phyloP scores from a whole-genome alignment of 2,888 invertebrate species.

The Orchesellides sinensis region DNA sequence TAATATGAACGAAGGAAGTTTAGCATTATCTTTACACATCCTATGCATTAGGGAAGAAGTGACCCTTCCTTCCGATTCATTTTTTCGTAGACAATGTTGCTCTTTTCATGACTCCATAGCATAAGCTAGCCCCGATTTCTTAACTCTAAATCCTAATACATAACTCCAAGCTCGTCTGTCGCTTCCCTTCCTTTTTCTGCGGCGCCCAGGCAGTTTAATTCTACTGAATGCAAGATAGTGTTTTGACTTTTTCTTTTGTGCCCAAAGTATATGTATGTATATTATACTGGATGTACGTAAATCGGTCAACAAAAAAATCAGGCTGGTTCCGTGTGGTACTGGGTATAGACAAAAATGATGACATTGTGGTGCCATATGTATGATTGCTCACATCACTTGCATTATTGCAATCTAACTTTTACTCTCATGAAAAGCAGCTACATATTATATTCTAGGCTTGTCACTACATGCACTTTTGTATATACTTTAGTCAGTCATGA shows the following conservation, averaged over 20 bases:
- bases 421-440: too few species aligned
- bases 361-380: conserved; percentile 20
- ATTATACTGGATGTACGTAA: neutral
- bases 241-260: conserved; percentile 20
- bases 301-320: conserved; percentile 2
- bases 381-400: too few species aligned
- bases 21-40: too few species aligned
- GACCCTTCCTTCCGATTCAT: conserved; percentile 9
- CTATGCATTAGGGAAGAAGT: neutral
- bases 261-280: neutral
- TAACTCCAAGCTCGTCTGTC: neutral
- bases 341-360: conserved; percentile 12
- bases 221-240: neutral
- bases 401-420: too few species aligned
- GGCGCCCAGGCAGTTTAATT: conserved; percentile 30
- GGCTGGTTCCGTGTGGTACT: neutral
- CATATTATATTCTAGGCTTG: too few species aligned
- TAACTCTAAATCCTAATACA: neutral
- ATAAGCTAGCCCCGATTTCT: neutral
- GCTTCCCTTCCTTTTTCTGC: neutral
- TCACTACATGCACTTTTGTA: too few species aligned
- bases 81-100: neutral
- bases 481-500: neutral
- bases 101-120: neutral
- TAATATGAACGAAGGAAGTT: too few species aligned